Evolutionary conservation across 2,888 invertebrate genomes (phyloP).

Genomic region (Lochmaea crataegi): DNA sequence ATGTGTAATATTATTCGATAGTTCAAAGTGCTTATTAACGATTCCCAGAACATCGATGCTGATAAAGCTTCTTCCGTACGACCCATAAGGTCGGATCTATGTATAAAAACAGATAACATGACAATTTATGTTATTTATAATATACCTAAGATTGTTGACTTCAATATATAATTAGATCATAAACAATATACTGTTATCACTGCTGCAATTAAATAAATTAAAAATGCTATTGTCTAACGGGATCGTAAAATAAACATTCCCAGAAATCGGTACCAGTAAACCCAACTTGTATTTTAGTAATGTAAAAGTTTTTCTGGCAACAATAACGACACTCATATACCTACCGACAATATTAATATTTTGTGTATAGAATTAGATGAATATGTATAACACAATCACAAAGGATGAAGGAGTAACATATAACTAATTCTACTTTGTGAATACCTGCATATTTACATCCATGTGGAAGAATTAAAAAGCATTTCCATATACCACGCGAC

Average conservation of each 20-base stretch:
- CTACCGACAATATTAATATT: background rate
- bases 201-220: background rate
- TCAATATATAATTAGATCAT: slow-evolving; percentile 4
- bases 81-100: slow-evolving; percentile 8
- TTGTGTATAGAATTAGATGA: background rate
- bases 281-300: too few species aligned
- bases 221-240: too few species aligned
- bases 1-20: background rate
- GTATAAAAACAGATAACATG: slow-evolving; percentile 10
- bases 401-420: background rate
- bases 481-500: background rate
- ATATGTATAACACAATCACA: background rate
- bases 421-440: background rate
- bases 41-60: slow-evolving; percentile 4
- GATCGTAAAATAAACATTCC: too few species aligned
- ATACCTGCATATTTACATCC: slow-evolving; percentile 5
- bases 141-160: slow-evolving; percentile 10
- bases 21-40: background rate
- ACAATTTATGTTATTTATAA: background rate
- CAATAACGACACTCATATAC: too few species aligned
- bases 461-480: slow-evolving; percentile 1
- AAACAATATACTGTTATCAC: background rate
- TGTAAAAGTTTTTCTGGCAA: too few species aligned
- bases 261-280: too few species aligned
- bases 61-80: slow-evolving; percentile 1